Evolutionary conservation across 2,888 invertebrate species (phyloP), one percentile per base, ranked within the genome.

Genomic region (Zhuqinia jingwanae): DNA sequence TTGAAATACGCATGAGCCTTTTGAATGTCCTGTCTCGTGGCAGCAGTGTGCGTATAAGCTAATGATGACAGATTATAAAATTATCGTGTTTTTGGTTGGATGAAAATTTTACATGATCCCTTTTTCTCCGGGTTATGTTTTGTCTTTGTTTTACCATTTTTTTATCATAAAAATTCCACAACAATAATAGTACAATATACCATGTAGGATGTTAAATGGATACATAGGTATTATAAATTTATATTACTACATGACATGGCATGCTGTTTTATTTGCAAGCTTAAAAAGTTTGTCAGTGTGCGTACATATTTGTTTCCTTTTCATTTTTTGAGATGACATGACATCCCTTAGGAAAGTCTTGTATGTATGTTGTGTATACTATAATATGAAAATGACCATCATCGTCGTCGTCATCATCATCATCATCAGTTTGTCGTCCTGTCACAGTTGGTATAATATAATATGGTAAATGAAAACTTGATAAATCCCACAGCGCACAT

Each of bases 381-480:
- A 50, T 10, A 50, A 50, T 8, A 60, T n/a, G n/a, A n/a, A n/a
- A n/a, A 47, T 36, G 25, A 47, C n/a, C 36, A 53, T 56, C 11
- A 13, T 56, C 36, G 10, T n/a, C n/a, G 25, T 27, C 73, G 47
- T 50, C 50, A 75, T 22, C 42, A 47, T 36, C 47, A 47, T 13
- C 36, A 53, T 56, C 11, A 13, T 56, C 36, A 11, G 6, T 27
- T 25, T 76, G 56, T 36, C 56, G 13, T 36, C 73, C 6, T 36
- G 36, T 56, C 30, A 76, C 36, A 80, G 56, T 27, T 47, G 3
- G 15, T 45, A 22, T 42, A 22, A 27, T 73, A 42, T 56, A 82
- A 82, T 82, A 76, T 76, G 27, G 11, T 56, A 53, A 83, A 83
- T 76, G 83, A 83, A 83, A 76, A 83, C 65, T 76, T 83, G 76